Base-by-base conservation (phyloP, 2,888 invertebrate genomes). In the Megaustenia siamemsis region DNA sequence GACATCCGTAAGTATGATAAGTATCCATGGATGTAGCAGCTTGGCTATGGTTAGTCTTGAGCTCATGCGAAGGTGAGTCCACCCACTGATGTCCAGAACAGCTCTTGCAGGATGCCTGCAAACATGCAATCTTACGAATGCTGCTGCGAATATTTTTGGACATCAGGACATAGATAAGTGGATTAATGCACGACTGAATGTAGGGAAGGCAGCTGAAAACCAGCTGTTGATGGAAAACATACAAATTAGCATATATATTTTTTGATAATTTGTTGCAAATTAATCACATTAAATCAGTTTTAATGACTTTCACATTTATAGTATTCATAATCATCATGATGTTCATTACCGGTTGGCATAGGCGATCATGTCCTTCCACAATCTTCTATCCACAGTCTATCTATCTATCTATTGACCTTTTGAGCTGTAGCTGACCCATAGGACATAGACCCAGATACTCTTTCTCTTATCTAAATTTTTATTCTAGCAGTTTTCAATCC, bases 101-200 rank as follows among this genome's bases (percentile, higher is more conserved):
- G 77, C 71, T 81, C 49, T 81, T 40, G 86, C 86, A 84, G 76
- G 77, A 24, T n/a, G 79, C 35, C 18, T 43, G 78, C 40, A 49
- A 49, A 45, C 77, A 71, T n/a, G 86, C 79, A 12, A 84, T 69
- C 78, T 84, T 75, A 28, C 76, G 78, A 45, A 88, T 86, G 43
- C 86, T 82, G 28, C 83, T 86, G 6, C 90, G 81, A 76, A 91
- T 90, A 53, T 89, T 90, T 83, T 89, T 89, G 6, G 92, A 92
- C 92, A 92, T 92, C 82, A 90, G 88, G 10, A 90, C 88, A 81
- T 92, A 92, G 69, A 92, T 90, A 63, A 92, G 84, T 2, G 92
- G 92, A 86, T 92, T 92, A 45, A 91, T 87, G 86, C 90, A 90
- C 6, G 92, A 91, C 79, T 92, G 92, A 32, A 92, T 86, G 84